phyloP scores from a whole-genome alignment of 2,797 vertebrate species.

The Tangara arthus region DNA sequence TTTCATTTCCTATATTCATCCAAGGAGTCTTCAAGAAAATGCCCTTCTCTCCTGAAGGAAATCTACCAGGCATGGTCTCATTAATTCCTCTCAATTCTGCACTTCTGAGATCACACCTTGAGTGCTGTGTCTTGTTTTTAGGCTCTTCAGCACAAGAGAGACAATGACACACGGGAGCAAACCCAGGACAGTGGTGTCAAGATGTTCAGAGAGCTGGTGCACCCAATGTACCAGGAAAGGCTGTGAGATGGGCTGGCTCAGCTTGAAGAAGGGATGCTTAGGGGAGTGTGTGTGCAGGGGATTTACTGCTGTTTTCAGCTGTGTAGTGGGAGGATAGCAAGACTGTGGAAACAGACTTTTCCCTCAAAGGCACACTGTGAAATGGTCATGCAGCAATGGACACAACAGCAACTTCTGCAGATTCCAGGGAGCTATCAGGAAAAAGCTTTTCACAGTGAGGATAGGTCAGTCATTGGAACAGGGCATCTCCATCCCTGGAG shows the following conservation, averaged over 20 bases:
- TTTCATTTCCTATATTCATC: background rate
- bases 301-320: background rate
- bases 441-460: background rate
- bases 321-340: background rate
- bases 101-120: background rate
- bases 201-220: background rate
- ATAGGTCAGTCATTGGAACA: background rate
- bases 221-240: background rate
- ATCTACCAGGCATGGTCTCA: background rate
- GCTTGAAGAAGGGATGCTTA: background rate
- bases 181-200: background rate
- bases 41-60: background rate
- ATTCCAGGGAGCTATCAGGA: background rate
- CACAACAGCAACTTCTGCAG: background rate
- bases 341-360: background rate
- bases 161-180: background rate
- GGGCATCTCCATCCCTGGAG: background rate
- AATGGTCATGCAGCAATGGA: background rate
- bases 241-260: background rate
- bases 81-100: background rate
- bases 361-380: background rate
- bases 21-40: background rate
- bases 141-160: background rate
- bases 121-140: background rate
- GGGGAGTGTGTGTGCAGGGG: fast-evolving